phyloP scores from a whole-genome alignment of 2,888 invertebrate genomes.

The Thereva unica region DNA sequence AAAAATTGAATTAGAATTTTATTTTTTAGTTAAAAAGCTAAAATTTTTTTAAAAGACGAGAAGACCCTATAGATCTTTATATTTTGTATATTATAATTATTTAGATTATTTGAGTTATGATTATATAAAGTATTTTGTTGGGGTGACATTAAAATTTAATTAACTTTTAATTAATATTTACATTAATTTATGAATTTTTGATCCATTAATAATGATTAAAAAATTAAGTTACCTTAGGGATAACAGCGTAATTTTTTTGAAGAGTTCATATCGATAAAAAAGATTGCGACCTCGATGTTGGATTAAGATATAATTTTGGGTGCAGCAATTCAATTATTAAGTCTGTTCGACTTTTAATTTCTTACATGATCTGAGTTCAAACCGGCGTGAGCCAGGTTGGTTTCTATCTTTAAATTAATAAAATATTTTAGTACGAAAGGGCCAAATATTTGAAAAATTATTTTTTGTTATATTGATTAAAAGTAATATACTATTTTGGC shows the following conservation, averaged over 20 bases:
- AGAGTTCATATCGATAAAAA: constrained; percentile 73
- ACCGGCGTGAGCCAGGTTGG: constrained; percentile 85
- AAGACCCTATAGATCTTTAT: constrained; percentile 79
- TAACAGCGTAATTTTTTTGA: constrained; percentile 81
- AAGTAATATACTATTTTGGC: constrained; percentile 63
- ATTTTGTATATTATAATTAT: constrained; percentile 53
- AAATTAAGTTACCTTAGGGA: constrained; percentile 80
- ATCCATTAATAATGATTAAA: constrained; percentile 66
- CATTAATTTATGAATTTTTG: constrained; percentile 59
- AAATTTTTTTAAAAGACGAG: constrained; percentile 71
- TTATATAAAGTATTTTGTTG: constrained; percentile 63
- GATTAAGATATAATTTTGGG: constrained; percentile 72
- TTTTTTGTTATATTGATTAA: constrained; percentile 53
- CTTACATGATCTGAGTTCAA: constrained; percentile 89
- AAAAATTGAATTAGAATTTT: constrained; percentile 61
- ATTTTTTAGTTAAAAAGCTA: constrained; percentile 69
- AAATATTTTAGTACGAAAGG: constrained; percentile 80
- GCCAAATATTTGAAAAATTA: constrained; percentile 63
- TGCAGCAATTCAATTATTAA: constrained; percentile 70
- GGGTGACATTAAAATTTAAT: constrained; percentile 67
- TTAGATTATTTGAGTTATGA: constrained; percentile 25
- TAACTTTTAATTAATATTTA: constrained; percentile 61
- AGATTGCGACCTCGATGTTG: constrained; percentile 90
- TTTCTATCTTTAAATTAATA: constrained; percentile 72
- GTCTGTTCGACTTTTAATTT: constrained; percentile 83